Conservation (phyloP, 2,113 vertebrate species). For the Carollia perspicillata region DNA sequence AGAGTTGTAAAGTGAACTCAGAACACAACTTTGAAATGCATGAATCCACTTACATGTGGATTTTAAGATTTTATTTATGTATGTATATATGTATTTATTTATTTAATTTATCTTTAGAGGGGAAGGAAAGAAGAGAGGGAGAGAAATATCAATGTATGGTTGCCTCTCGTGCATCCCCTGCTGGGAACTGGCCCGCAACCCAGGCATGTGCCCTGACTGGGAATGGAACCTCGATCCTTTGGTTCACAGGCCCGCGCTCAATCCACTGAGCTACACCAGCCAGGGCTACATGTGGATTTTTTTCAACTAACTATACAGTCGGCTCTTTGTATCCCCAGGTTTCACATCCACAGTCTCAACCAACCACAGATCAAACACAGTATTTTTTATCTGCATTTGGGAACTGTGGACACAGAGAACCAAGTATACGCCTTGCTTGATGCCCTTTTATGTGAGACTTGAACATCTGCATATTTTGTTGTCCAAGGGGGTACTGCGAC, state of each 20-base stretch:
- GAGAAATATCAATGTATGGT: too few relatives aligned
- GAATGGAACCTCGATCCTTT: too few relatives aligned
- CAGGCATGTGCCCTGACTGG: too few relatives aligned
- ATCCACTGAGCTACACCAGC: too few relatives aligned
- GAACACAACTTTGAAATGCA: background rate
- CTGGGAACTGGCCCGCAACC: too few relatives aligned
- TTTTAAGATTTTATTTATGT: too few relatives aligned
- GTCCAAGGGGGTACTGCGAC: background rate
- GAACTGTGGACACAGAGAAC: background rate
- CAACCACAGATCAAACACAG: background rate
- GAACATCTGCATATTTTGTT: background rate
- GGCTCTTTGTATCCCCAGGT: background rate
- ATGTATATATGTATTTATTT: too few relatives aligned
- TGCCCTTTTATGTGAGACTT: background rate
- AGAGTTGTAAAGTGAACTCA: background rate
- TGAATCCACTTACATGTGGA: background rate
- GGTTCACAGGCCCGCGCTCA: too few relatives aligned
- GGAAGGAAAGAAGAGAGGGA: too few relatives aligned
- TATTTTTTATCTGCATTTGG: background rate
- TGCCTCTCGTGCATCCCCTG: too few relatives aligned
- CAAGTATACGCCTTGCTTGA: background rate
- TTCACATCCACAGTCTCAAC: background rate
- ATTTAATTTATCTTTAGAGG: too few relatives aligned
- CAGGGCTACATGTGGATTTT: too few relatives aligned
- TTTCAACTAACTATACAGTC: background rate